A percentile compares a stretch with the other conserved stretches of the same genome.
Evolutionary conservation across 2,797 vertebrate genomes (phyloP).

Genomic region (Typhlichthys subterraneus): DNA sequence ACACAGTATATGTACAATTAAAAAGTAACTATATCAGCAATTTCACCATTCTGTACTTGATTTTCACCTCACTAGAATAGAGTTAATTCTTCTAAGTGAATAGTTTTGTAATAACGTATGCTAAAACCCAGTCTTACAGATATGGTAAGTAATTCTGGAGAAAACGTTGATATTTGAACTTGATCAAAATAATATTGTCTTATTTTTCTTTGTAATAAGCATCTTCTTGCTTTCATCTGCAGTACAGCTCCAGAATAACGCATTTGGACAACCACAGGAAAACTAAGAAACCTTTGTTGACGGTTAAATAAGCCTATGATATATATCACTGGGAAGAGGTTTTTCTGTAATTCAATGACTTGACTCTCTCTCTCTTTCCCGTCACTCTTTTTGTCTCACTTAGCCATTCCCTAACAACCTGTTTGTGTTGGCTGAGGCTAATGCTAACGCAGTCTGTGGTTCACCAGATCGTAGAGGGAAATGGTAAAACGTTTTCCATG

Average conservation of each 20-base stretch:
- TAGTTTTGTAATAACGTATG: too few relatives aligned
- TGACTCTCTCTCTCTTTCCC: constrained; percentile 5
- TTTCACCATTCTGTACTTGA: too few relatives aligned
- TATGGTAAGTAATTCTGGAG: too few relatives aligned
- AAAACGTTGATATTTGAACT: too few relatives aligned
- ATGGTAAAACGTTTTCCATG: constrained; percentile 1
- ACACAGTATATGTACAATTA: neutral
- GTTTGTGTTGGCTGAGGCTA: constrained; percentile 26
- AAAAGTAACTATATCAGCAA: neutral
- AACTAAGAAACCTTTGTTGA: constrained; percentile 9
- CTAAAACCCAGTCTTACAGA: too few relatives aligned
- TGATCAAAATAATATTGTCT: too few relatives aligned
- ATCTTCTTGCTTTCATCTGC: neutral
- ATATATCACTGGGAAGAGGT: constrained; percentile 6
- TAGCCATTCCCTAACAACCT: neutral
- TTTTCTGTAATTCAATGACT: constrained; percentile 5
- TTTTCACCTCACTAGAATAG: too few relatives aligned
- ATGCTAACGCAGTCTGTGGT: constrained; percentile 3
- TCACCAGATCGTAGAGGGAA: constrained; percentile 2
- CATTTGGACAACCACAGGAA: constrained; percentile 11
- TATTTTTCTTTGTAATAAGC: too few relatives aligned
- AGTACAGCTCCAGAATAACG: neutral
- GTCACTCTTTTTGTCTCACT: neutral
- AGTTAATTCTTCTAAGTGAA: too few relatives aligned
- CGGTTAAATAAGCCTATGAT: constrained; percentile 28